Conservation (phyloP, 1,140 invertebrate species). For the Lepidurus apus region DNA sequence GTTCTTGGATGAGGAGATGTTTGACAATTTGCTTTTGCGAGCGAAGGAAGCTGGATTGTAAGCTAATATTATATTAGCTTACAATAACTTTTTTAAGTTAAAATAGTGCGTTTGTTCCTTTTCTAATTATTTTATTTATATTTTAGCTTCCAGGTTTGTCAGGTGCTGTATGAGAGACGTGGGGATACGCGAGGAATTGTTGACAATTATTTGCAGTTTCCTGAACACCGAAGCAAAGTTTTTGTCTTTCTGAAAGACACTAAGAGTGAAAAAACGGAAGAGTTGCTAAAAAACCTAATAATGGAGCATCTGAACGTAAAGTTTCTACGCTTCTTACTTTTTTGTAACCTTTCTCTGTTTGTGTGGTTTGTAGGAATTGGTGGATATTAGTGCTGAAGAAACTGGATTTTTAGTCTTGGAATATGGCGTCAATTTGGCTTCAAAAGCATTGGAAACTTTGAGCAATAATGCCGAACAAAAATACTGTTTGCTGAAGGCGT, state of each 20-base stretch:
- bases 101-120: conserved; percentile 33
- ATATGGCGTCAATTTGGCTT: conserved; percentile 39
- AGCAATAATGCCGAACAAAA: conserved; percentile 32
- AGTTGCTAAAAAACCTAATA: conserved; percentile 35
- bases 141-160: conserved; percentile 55
- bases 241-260: conserved; percentile 45
- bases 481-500: conserved; percentile 35
- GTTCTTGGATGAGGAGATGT: conserved; percentile 50
- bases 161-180: conserved; percentile 54
- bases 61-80: conserved; percentile 42
- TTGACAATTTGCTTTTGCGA: conserved; percentile 53
- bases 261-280: conserved; percentile 35
- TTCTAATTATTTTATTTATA: conserved; percentile 34
- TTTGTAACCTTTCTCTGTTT: conserved; percentile 31
- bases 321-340: conserved; percentile 23
- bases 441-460: conserved; percentile 38
- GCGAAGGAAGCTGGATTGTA: conserved; percentile 62
- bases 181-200: conserved; percentile 54
- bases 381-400: conserved; percentile 48
- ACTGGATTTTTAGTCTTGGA: conserved; percentile 41
- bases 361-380: conserved; percentile 43
- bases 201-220: conserved; percentile 55
- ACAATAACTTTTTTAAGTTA: conserved; percentile 13
- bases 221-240: conserved; percentile 47
- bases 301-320: conserved; percentile 35